Evolutionary conservation across 2,113 vertebrate genomes (phyloP).

Genomic region (Hippoglossus stenolepis): DNA sequence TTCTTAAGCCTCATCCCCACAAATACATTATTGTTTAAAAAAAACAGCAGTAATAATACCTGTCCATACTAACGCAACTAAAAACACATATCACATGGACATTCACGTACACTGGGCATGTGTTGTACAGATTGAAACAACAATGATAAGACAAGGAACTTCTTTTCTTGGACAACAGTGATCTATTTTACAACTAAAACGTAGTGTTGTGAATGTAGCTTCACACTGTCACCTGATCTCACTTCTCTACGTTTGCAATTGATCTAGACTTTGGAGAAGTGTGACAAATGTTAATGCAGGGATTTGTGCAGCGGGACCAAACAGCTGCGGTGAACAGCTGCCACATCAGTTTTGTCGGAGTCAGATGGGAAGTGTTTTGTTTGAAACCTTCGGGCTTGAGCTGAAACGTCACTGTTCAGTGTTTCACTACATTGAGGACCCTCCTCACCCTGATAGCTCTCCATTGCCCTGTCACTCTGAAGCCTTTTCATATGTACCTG

Average conservation of each 20-base stretch:
- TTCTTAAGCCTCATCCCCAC: not conserved
- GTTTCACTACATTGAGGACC: slow-evolving; percentile 51
- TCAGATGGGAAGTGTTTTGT: slow-evolving; percentile 50
- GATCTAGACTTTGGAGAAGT: slow-evolving; percentile 17
- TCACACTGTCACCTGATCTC: not conserved
- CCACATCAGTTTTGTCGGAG: slow-evolving; percentile 44
- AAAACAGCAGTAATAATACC: no score
- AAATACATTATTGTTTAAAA: no score
- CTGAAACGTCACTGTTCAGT: slow-evolving; percentile 28
- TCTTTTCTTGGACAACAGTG: no score
- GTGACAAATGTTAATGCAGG: slow-evolving; percentile 23
- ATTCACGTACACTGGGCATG: no score
- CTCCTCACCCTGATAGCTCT: slow-evolving; percentile 40
- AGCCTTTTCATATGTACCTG: slow-evolving; percentile 58
- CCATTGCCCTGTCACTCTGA: slow-evolving; percentile 54
- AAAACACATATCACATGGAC: no score
- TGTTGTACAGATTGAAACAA: no score
- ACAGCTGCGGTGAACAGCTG: slow-evolving; percentile 65
- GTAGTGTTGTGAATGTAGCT: no score
- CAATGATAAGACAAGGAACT: no score
- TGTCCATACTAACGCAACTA: no score
- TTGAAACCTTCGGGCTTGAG: slow-evolving; percentile 40
- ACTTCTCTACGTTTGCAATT: slow-evolving; percentile 2
- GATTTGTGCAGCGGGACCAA: slow-evolving; percentile 41
- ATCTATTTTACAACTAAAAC: no score